Evolutionary conservation across 2,113 vertebrate species (phyloP).

Genomic region (Seriola dumerili): DNA sequence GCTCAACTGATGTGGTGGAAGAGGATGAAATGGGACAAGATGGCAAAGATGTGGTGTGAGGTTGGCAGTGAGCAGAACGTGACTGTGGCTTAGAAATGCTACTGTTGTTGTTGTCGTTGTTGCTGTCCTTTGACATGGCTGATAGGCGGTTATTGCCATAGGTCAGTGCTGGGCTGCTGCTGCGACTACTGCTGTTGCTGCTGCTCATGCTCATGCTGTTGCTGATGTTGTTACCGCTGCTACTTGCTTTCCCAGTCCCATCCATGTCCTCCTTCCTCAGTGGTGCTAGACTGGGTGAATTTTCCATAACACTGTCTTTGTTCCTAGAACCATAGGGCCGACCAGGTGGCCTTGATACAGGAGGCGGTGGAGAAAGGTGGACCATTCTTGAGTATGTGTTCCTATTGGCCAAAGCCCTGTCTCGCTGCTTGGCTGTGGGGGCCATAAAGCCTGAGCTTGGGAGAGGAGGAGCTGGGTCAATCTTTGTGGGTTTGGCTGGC

Average conservation of each 20-base stretch:
- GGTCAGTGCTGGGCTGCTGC: conserved; percentile 78
- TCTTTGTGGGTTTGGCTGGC: conserved; percentile 85
- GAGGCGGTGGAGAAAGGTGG: conserved; percentile 83
- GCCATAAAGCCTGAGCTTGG: conserved; percentile 83
- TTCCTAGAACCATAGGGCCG: conserved; percentile 84
- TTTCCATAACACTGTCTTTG: conserved; percentile 82
- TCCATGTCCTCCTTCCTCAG: conserved; percentile 79
- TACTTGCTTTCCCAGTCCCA: conserved; percentile 70
- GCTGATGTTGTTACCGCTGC: conserved; percentile 54
- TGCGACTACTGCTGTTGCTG: conserved; percentile 74
- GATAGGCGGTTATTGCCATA: conserved; percentile 76
- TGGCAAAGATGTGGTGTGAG: conserved; percentile 62
- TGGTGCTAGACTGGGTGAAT: conserved; percentile 58
- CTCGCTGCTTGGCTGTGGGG: conserved; percentile 83
- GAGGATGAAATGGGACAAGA: conserved; percentile 70
- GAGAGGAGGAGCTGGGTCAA: conserved; percentile 63
- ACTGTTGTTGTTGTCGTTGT: conserved; percentile 70
- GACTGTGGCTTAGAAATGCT: conserved; percentile 76
- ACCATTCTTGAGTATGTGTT: conserved; percentile 85
- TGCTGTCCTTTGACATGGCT: conserved; percentile 70
- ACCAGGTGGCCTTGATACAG: conserved; percentile 84
- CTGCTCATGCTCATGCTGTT: conserved; percentile 45
- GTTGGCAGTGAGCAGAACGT: conserved; percentile 69
- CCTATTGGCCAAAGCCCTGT: conserved; percentile 84
- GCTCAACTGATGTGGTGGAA: conserved; percentile 67